Evolutionary conservation across 2,888 invertebrate genomes (phyloP).

Genomic region (Andrena dorsata): DNA sequence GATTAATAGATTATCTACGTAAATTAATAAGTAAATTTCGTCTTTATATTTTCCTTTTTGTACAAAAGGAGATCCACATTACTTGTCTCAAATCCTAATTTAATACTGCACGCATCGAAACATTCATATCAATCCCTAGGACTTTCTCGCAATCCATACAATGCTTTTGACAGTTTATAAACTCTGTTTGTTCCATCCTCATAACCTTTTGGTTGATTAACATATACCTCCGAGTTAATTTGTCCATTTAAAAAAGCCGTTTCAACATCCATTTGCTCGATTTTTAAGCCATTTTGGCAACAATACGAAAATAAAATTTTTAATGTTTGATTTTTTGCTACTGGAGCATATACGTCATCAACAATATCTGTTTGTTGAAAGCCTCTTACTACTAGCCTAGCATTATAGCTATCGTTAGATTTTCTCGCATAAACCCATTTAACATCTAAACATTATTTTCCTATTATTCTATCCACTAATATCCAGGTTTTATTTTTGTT

Average conservation of each 20-base stretch:
- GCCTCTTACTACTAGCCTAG: constrained; percentile 59
- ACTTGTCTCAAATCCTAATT: no score
- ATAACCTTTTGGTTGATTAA: constrained; percentile 2
- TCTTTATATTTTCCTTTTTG: no score
- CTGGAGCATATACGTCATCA: constrained; percentile 58
- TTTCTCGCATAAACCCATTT: constrained; percentile 61
- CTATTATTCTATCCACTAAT: constrained; percentile 45
- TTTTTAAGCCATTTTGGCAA: constrained; percentile 41
- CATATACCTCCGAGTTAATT: constrained; percentile 41
- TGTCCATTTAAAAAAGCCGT: constrained; percentile 45
- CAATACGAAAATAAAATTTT: constrained; percentile 55
- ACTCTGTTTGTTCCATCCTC: no score
- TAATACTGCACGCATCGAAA: no score
- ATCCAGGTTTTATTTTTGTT: constrained; percentile 60
- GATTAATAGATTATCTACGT: no score
- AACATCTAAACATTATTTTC: constrained; percentile 50
- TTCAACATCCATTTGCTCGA: constrained; percentile 63
- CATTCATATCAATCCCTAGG: no score
- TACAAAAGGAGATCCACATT: no score
- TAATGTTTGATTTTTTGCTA: constrained; percentile 56
- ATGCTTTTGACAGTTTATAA: no score
- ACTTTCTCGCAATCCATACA: no score
- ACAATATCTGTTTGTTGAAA: constrained; percentile 59
- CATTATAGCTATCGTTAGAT: constrained; percentile 38
- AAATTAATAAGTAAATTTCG: no score